phyloP scores from a whole-genome alignment of 2,113 vertebrate species.

The Rana temporaria region DNA sequence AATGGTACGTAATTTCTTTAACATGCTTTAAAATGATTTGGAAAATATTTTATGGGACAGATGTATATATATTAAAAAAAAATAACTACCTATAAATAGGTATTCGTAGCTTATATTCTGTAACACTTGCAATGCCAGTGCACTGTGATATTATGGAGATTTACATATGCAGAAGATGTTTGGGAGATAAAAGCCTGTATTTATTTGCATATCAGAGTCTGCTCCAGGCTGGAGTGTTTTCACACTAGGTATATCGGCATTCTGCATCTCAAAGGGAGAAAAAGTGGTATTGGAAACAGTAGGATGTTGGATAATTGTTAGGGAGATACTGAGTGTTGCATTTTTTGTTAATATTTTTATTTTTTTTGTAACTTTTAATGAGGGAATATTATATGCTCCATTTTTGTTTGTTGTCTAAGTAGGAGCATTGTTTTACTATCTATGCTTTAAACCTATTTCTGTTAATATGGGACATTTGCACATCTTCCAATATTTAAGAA shows the following conservation, averaged over 20 bases:
- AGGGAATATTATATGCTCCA: background rate
- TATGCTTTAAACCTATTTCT: too few relatives aligned
- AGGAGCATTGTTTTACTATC: too few relatives aligned
- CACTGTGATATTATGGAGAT: slow-evolving; percentile 10
- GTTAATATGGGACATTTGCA: too few relatives aligned
- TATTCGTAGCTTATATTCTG: slow-evolving; percentile 8
- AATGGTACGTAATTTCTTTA: background rate
- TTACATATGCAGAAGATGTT: background rate
- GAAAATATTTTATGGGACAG: slow-evolving; percentile 5
- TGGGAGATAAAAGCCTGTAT: background rate
- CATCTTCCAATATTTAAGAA: too few relatives aligned
- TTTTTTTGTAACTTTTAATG: background rate
- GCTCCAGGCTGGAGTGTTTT: background rate
- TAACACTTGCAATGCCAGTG: background rate
- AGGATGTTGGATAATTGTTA: too few relatives aligned
- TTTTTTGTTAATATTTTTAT: background rate
- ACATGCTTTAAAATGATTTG: background rate
- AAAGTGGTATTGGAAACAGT: background rate
- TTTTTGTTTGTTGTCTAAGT: too few relatives aligned
- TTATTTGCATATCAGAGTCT: background rate
- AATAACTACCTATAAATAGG: slow-evolving; percentile 3
- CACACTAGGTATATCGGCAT: background rate
- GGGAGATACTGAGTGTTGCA: background rate
- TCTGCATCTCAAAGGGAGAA: background rate
- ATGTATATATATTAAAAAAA: background rate